phyloP scores from a whole-genome alignment of 2,888 invertebrate species.

The Eupithecia dodoneata region DNA sequence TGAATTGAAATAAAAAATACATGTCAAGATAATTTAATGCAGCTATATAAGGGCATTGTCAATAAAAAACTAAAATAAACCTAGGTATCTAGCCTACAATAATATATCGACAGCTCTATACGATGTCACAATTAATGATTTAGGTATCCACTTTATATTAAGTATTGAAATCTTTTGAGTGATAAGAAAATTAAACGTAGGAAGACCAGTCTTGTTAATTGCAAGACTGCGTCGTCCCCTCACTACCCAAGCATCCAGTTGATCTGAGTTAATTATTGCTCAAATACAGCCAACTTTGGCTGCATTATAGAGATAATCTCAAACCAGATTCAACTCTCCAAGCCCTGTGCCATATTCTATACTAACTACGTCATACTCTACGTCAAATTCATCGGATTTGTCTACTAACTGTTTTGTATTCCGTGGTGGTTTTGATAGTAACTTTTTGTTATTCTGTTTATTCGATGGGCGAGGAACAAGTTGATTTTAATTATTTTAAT shows the following conservation, averaged over 20 bases:
- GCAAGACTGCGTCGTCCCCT: slow-evolving; percentile 29
- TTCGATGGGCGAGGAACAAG: slow-evolving; percentile 24
- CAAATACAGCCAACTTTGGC: slow-evolving; percentile 52
- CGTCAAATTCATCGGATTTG: slow-evolving; percentile 9
- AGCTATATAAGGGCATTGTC: no score
- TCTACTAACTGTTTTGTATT: slow-evolving; percentile 16
- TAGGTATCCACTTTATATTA: no score
- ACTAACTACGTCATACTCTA: slow-evolving; percentile 17
- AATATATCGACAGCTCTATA: no score
- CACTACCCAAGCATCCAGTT: slow-evolving; percentile 39
- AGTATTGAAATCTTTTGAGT: no score
- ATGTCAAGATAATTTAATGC: no score
- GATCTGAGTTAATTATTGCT: slow-evolving; percentile 58
- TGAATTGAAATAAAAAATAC: no score
- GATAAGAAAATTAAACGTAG: no score
- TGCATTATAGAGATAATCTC: slow-evolving; percentile 56
- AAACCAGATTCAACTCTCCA: slow-evolving; percentile 25
- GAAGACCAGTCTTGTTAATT: neutral
- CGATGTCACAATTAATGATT: no score
- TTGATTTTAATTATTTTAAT: slow-evolving; percentile 45
- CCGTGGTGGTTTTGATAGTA: slow-evolving; percentile 12
- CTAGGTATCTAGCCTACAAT: no score
- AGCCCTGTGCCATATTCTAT: slow-evolving; percentile 15
- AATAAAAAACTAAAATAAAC: no score
- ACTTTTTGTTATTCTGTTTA: slow-evolving; percentile 20